Evolutionary conservation across 1,140 invertebrate genomes (phyloP).

Genomic region (Drosophila melanica): DNA sequence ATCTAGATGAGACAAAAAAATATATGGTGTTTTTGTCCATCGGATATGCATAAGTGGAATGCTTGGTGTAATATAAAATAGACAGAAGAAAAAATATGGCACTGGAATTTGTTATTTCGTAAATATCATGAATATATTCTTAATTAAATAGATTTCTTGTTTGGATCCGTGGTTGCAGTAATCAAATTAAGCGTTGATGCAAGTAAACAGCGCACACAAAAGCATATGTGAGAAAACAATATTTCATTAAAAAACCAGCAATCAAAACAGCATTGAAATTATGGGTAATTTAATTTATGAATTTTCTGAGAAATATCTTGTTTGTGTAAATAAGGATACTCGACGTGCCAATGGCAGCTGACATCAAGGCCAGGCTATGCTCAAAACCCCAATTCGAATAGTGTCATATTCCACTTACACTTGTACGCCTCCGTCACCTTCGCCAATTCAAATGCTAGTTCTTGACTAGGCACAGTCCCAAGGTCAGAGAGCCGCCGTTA

Average conservation of each 20-base stretch:
- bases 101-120: not conserved
- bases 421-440: conserved; percentile 16
- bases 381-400: conserved; percentile 7
- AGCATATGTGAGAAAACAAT: too few species aligned
- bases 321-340: not conserved
- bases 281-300: too few species aligned
- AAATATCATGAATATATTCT: not conserved
- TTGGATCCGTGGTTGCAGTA: too few species aligned
- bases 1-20: not conserved
- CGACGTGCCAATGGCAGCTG: not conserved
- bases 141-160: too few species aligned
- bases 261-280: too few species aligned
- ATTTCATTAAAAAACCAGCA: too few species aligned
- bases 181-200: not conserved
- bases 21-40: not conserved
- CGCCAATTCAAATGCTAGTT: conserved; percentile 48
- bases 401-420: conserved; percentile 13
- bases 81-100: too few species aligned
- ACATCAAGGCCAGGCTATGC: not conserved
- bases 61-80: too few species aligned
- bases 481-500: conserved; percentile 52
- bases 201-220: too few species aligned
- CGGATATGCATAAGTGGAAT: not conserved
- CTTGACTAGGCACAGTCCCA: conserved; percentile 37
- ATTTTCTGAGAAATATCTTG: not conserved